These are phyloP conservation scores for Apeltes quadracus DNA, from an alignment of 2,113 vertebrate species.

Conservation along the genomic window DNA sequence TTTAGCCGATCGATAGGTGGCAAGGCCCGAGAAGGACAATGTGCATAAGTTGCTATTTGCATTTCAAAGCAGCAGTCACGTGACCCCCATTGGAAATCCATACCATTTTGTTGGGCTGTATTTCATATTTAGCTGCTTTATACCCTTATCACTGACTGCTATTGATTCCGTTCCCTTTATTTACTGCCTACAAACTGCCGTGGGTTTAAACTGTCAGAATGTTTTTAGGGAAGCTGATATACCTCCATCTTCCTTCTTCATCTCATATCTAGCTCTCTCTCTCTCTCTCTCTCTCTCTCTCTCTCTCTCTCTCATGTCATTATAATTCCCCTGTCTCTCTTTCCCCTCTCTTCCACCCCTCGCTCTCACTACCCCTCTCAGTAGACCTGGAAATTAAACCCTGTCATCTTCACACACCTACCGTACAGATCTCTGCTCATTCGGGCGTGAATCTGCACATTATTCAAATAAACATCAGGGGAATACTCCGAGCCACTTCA, in stretches of 20 bases:
- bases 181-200: constrained; percentile 81
- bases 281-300: constrained; percentile 16
- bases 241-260: constrained; percentile 59
- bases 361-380: constrained; percentile 50
- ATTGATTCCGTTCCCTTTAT: constrained; percentile 83
- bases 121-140: constrained; percentile 84
- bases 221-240: constrained; percentile 78
- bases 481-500: constrained; percentile 79
- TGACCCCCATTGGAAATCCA: constrained; percentile 84
- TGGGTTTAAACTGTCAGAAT: constrained; percentile 84
- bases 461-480: constrained; percentile 80
- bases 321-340: constrained; percentile 61
- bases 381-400: constrained; percentile 76
- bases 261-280: constrained; percentile 52
- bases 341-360: constrained; percentile 47
- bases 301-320: constrained; percentile 34
- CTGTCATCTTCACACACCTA: constrained; percentile 74
- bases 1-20: constrained; percentile 83
- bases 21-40: constrained; percentile 80
- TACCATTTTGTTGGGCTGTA: constrained; percentile 85
- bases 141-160: constrained; percentile 81
- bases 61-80: constrained; percentile 85
- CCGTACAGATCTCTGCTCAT: constrained; percentile 69
- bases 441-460: constrained; percentile 73
- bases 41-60: constrained; percentile 86